Evolutionary conservation across 2,888 invertebrate species (phyloP).

Genomic region (Yponomeuta sedellus): DNA sequence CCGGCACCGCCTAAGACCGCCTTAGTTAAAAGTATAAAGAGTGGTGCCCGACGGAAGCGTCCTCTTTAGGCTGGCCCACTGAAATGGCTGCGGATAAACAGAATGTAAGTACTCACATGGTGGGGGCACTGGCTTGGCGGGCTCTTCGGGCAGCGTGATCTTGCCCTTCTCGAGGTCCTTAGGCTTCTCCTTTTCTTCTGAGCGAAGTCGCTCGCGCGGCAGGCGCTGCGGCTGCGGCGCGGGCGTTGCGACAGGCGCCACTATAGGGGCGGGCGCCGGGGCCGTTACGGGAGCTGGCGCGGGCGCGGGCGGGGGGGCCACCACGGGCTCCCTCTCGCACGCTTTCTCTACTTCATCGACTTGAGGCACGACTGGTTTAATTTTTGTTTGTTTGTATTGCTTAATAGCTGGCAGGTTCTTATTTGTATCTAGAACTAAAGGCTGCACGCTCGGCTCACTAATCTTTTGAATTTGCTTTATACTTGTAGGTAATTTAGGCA

Average conservation of each 20-base stretch:
- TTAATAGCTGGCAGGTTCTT: slow-evolving; percentile 47
- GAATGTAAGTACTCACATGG: slow-evolving; percentile 42
- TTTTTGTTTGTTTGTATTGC: slow-evolving; percentile 37
- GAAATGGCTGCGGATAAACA: too few species aligned
- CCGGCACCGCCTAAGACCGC: too few species aligned
- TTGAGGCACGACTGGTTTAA: slow-evolving; percentile 39
- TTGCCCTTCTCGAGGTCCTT: slow-evolving; percentile 25
- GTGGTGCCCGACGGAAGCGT: too few species aligned
- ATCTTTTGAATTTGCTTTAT: slow-evolving; percentile 57
- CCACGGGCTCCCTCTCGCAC: slow-evolving; percentile 16
- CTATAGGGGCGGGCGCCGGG: slow-evolving; percentile 18
- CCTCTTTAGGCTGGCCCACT: too few species aligned
- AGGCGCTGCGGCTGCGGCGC: slow-evolving; percentile 24
- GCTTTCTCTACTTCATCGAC: slow-evolving; percentile 41
- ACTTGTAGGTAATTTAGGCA: slow-evolving; percentile 71
- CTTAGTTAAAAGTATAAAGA: too few species aligned
- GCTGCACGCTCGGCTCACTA: slow-evolving; percentile 48
- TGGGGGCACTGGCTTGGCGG: slow-evolving; percentile 28
- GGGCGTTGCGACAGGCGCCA: slow-evolving; percentile 22
- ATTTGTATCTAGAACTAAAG: slow-evolving; percentile 57
- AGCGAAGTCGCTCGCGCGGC: slow-evolving; percentile 26
- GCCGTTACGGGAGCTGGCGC: slow-evolving; percentile 24
- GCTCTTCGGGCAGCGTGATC: slow-evolving; percentile 29
- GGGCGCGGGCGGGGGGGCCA: slow-evolving; percentile 1
- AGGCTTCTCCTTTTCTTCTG: slow-evolving; percentile 42